Percentiles rank a stretch among this genome's conserved stretches.
Evolutionary conservation across 2,113 vertebrate genomes (phyloP).

Genomic region (Daphoenositta chrysoptera): DNA sequence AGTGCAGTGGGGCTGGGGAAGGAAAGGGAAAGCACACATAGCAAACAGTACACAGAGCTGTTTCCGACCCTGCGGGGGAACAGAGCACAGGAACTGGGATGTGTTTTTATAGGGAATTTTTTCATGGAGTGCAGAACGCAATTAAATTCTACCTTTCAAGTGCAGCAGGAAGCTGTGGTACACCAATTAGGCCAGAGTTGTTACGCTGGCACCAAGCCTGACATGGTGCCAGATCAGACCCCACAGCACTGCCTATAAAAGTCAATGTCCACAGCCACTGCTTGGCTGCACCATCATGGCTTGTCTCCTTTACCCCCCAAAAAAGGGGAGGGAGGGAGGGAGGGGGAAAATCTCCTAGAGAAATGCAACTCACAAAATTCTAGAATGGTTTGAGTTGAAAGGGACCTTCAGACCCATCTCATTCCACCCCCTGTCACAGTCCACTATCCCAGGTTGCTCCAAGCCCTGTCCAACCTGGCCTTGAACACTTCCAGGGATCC

Average conservation of each 20-base stretch:
- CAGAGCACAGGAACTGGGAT: rapidly evolving
- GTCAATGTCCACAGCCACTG: not conserved
- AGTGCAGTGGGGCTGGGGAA: not conserved
- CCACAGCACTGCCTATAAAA: not conserved
- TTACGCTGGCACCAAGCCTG: not conserved
- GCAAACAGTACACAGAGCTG: not conserved
- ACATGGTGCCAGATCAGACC: not conserved
- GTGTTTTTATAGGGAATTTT: not conserved
- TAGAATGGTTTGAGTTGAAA: not conserved
- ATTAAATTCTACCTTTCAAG: not conserved
- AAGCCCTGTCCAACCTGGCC: not conserved
- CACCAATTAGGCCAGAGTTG: not conserved
- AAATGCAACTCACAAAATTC: not conserved
- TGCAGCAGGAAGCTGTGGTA: not conserved
- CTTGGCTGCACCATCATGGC: rapidly evolving
- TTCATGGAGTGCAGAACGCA: rapidly evolving
- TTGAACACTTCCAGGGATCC: not conserved
- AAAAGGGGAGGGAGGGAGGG: no score
- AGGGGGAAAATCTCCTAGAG: not conserved
- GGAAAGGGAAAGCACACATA: not conserved
- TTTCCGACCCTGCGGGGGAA: rapidly evolving
- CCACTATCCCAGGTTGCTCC: not conserved
- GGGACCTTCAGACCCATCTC: not conserved
- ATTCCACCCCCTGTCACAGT: not conserved
- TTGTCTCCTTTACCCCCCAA: rapidly evolving